A percentile compares a stretch with the other conserved stretches of the same genome.
Conservation (phyloP, 2,797 vertebrate genomes). For the Platalea minor region DNA sequence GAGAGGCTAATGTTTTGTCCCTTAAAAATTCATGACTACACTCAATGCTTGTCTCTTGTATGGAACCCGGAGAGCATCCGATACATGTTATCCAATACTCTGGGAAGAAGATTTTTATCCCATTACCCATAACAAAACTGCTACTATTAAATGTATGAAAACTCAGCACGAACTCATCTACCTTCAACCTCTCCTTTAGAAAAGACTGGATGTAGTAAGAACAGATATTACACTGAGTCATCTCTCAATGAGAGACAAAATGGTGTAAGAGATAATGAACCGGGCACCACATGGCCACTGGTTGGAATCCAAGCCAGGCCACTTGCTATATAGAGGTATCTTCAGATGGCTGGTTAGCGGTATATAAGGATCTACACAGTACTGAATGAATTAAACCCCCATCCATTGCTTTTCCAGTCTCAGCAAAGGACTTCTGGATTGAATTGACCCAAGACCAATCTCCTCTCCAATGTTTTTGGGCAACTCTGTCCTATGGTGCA, state of each 20-base stretch:
- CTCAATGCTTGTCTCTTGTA: neutral
- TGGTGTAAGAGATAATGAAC: neutral
- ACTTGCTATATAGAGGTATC: neutral
- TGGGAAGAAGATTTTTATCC: slow-evolving; percentile 25
- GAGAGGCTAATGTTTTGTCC: neutral
- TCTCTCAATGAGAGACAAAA: neutral
- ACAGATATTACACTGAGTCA: neutral
- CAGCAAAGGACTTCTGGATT: neutral
- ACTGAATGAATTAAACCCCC: neutral
- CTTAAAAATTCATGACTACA: slow-evolving; percentile 31
- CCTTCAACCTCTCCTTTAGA: neutral
- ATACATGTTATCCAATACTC: neutral
- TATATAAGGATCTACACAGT: neutral
- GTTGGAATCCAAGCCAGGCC: neutral
- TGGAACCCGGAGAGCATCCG: neutral
- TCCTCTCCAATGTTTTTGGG: neutral
- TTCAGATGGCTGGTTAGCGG: neutral
- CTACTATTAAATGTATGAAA: neutral
- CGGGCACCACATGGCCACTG: neutral
- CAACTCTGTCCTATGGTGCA: neutral
- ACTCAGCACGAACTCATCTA: neutral
- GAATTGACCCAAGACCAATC: neutral
- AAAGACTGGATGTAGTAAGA: neutral
- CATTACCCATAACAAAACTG: neutral
- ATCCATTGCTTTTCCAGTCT: neutral